Evolutionary conservation across 2,888 invertebrate genomes (phyloP), one percentile per base, ranked within the genome.

Genomic region (Xanthorhoe designata): DNA sequence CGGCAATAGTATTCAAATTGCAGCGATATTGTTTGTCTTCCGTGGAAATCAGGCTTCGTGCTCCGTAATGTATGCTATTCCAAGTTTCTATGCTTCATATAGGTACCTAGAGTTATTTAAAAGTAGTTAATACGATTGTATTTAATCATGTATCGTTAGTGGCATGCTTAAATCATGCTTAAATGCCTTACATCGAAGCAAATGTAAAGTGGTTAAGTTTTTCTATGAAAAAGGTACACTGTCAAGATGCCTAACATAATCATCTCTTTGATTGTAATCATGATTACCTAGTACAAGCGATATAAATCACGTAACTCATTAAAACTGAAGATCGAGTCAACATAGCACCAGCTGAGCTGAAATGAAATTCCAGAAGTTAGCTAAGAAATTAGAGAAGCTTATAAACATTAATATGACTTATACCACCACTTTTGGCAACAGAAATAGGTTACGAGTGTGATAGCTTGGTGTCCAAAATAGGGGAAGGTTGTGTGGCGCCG

Each of bases 391-490:
- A 56, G 59, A 53, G 53, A 61, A 61, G 59, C 59, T 63, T 64
- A 57, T 69, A 53, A 62, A 66, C 50, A 65, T 71, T 62, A 67
- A 61, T 65, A 61, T 68, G 53, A 69, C 57, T 62, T 55, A 63
- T 60, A 60, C 57, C 66, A 24, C 51, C 65, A 67, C 55, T 78
- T 81, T 84, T 86, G 84, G 81, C 83, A 85, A 77, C 76, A 63
- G 75, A 85, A 79, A 76, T 81, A 78, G 82, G 80, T 79, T 83
- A 78, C 61, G 73, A 73, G 76, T 73, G 79, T 66, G 52, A 61
- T 61, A 57, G 68, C 73, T 74, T 73, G 70, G 78, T 74, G 78
- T 76, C 71, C 75, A 77, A 83, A 84, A 84, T 81, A 79, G 75
- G 80, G 77, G 74, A 78, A 63, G 51, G 49, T 75, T 68, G 74